Evolutionary conservation across 1,140 invertebrate genomes (phyloP), one percentile per base, ranked within the genome.

Genomic region (Drosophila navojoa): DNA sequence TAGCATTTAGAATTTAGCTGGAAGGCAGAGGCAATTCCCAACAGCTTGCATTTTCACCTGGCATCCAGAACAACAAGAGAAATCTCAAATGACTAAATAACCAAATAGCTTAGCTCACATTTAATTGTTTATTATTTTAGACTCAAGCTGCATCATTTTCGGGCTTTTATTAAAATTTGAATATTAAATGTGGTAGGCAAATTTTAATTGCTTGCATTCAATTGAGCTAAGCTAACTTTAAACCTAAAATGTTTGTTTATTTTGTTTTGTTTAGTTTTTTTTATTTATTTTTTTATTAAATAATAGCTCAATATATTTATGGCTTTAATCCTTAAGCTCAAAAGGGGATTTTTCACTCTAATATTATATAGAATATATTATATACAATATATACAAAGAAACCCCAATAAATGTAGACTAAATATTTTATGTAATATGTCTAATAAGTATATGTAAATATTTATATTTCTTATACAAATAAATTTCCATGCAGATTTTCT

Each of bases 1-100:
- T 22, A 22, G 45, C 10, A 22, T 22, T 44, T 45, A 45, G 53
- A 16, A 27, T 27, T 58, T 58, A 44, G 55, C 22, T 44, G 29
- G 45, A 58, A 58, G 25, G 15, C 16, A 25, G 16, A 10, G 27
- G 27, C 11, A 35, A 59, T 45, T 40, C 19, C 32, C 40, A 29
- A 15, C 11, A 58, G 25, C 27, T 32, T 2, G 38, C 2, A 15
- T n/a, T 15, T 15, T 45, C 42, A 38, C 35, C 35, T 9, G 42
- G 0, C 11, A 9, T 45, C 0, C 3, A 35, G 27, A 7, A 52
- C 19, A 59, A 45, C 27, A 63, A 27, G 22, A 79, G 22, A 58
- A 63, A 68, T 45, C 16, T 2, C 42, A 15, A 45, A 44, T n/a
- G 13, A 15, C 42, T 44, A n/a, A n/a, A 44, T 15, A 29, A 29